Evolutionary conservation across 2,797 vertebrate genomes (phyloP), one percentile per base, ranked within the genome.

Genomic region (Macrochelys suwanniensis): DNA sequence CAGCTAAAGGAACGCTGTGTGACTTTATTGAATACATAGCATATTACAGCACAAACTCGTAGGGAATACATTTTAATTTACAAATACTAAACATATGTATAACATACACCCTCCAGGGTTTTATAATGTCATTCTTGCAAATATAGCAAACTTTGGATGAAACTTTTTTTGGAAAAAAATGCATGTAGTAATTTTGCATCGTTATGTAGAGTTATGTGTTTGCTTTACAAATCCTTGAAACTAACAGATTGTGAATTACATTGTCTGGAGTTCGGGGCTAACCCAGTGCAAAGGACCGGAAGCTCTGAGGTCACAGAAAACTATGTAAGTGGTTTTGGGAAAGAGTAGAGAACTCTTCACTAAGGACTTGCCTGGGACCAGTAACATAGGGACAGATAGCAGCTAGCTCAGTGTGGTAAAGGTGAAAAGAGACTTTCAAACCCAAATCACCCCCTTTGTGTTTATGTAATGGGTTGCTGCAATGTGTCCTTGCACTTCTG

Each of bases 101-200:
- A 77, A 53, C 15, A 89, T 76, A 76, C 45, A 26, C 23, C 45
- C 45, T 76, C 5, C 23, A 13, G 25, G 26, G 12, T 74, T 74
- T 74, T 47, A 42, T 21, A 11, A 42, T 71, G n/a, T 49, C 7
- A 47, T 77, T 92, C 53, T 74, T 88, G 68, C 76, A 95, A 93
- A 82, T 8, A 21, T 47, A 89, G 37, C 68, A 74, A 26, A 42
- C 21, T 74, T 74, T 74, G 17, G 37, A 28, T 76, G 42, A 45
- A 47, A 47, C 42, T 76, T 47, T 28, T 23, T 76, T 47, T 28
- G 13, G 13, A 47, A 68, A 61, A 61, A 31, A 37, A 76, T 45
- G 25, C 37, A 76, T 76, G 71, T 45, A 28, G 3, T 76, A 76
- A 42, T 76, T 76, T 76, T n/a, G n/a, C n/a, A 37, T n/a, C 4